phyloP scores from a whole-genome alignment of 1,140 invertebrate species.

The Rhagoletis pomonella region DNA sequence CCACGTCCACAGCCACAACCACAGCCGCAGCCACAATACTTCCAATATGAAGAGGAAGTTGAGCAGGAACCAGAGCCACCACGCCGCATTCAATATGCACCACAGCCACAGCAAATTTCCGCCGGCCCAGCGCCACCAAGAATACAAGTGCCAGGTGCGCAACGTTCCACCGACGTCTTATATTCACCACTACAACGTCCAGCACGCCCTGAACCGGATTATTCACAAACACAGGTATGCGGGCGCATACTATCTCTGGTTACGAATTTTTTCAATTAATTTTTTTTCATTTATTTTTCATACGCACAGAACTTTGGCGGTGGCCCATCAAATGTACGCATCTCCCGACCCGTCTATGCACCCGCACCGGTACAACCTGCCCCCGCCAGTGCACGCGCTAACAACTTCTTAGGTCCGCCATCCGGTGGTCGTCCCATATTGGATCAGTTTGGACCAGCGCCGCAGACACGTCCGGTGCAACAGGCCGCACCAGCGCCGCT shows the following conservation, averaged over 20 bases:
- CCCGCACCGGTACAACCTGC: conserved; percentile 67
- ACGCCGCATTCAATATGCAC: conserved; percentile 67
- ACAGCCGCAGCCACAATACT: conserved; percentile 71
- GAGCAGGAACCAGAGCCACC: conserved; percentile 65
- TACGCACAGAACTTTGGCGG: conserved; percentile 62
- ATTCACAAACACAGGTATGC: conserved; percentile 65
- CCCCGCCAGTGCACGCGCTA: conserved; percentile 67
- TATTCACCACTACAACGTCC: conserved; percentile 69
- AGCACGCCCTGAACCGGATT: conserved; percentile 70
- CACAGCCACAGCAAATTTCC: conserved; percentile 61
- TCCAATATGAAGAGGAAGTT: conserved; percentile 69
- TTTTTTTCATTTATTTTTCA: background rate
- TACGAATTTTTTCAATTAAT: background rate
- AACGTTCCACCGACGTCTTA: conserved; percentile 71
- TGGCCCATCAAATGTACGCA: conserved; percentile 69
- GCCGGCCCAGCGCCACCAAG: conserved; percentile 68
- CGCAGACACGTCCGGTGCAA: conserved; percentile 64
- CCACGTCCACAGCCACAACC: conserved; percentile 69
- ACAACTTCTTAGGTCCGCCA: conserved; percentile 68
- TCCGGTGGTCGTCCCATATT: conserved; percentile 68
- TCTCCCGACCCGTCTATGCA: conserved; percentile 72
- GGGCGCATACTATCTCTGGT: background rate
- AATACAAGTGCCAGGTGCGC: conserved; percentile 71
- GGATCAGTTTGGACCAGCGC: conserved; percentile 66
- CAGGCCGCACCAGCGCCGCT: conserved; percentile 59